Conservation (phyloP, 2,797 vertebrate genomes). For the Enteromius viviparus region DNA sequence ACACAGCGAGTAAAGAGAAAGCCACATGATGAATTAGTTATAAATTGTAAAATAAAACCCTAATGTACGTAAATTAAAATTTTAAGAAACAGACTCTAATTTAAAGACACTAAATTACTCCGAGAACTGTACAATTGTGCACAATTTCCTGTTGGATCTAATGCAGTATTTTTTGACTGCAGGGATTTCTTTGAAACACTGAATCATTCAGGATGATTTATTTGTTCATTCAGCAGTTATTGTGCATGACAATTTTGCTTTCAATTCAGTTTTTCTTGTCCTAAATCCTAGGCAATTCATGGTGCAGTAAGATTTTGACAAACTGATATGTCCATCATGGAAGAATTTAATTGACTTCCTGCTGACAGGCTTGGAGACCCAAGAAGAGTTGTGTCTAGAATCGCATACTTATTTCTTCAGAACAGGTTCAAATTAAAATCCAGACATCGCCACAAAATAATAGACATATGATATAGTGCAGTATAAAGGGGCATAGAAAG, state of each 20-base stretch:
- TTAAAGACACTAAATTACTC: background rate
- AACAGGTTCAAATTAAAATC: background rate
- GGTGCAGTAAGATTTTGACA: background rate
- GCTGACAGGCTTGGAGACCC: no score
- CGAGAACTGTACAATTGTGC: background rate
- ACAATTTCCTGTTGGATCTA: background rate
- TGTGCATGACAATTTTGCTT: background rate
- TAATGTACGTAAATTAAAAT: background rate
- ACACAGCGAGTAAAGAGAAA: background rate
- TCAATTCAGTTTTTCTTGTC: background rate
- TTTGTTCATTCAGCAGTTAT: background rate
- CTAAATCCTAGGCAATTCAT: background rate
- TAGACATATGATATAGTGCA: background rate
- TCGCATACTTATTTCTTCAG: background rate
- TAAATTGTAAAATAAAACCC: background rate
- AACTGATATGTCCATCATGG: no score
- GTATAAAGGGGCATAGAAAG: background rate
- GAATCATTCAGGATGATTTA: background rate
- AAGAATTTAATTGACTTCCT: no score
- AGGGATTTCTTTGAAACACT: background rate
- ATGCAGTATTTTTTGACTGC: background rate
- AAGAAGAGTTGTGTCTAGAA: background rate
- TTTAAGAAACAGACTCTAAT: background rate
- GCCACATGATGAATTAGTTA: background rate
- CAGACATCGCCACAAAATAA: background rate